phyloP scores from a whole-genome alignment of 1,140 invertebrate genomes.

The Saccostrea cuccullata region DNA sequence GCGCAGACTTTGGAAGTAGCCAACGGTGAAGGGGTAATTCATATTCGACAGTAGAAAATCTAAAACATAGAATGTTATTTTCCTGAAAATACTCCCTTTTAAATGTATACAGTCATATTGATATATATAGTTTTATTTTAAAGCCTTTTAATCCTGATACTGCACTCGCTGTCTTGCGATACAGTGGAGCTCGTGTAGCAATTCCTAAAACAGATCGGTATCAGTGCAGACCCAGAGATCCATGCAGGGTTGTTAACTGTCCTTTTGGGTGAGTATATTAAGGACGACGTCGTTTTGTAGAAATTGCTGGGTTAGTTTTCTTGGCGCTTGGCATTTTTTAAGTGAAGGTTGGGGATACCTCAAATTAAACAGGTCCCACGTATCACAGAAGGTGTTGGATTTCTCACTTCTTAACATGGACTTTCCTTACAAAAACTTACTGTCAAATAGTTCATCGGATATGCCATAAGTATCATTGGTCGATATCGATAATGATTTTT shows the following conservation, averaged over 20 bases:
- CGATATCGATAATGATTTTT: no score
- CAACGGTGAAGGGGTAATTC: conserved; percentile 42
- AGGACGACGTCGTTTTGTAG: no score
- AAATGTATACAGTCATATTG: no score
- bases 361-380: no score
- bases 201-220: conserved; percentile 16
- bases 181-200: neutral
- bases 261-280: conserved; percentile 47
- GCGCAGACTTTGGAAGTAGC: conserved; percentile 37
- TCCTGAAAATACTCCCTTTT: neutral
- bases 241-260: conserved; percentile 51
- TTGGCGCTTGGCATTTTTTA: no score
- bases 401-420: no score
- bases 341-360: no score
- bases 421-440: no score
- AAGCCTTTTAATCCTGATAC: conserved; percentile 17
- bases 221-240: conserved; percentile 13
- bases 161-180: conserved; percentile 34
- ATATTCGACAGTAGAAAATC: neutral
- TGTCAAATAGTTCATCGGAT: no score
- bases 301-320: no score
- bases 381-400: no score
- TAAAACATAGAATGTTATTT: neutral
- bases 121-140: neutral
- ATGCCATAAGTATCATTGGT: no score